Evolutionary conservation across 2,888 invertebrate genomes (phyloP), one percentile per base, ranked within the genome.

Genomic region (Ceratothoa steindachneri): DNA sequence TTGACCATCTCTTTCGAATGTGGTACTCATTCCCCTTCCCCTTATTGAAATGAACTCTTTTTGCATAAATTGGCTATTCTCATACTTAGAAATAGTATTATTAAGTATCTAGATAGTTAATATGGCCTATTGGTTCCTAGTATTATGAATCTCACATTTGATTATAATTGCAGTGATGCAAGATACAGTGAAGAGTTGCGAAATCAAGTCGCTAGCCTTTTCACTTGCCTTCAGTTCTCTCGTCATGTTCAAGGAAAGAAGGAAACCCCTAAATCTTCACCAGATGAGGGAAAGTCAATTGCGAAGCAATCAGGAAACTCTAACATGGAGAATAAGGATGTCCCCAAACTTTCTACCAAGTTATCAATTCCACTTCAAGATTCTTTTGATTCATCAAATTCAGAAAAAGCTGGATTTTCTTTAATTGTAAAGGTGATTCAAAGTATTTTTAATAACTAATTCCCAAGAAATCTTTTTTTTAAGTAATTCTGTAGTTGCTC

Each of bases 181-280:
- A 60, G 60, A 1, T 73, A 77, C 71, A 75, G 80, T 15, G 72
- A 80, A n/a, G 77, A 78, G 19, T 30, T 80, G 52, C 65, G 74
- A 30, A 76, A 71, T 53, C 53, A 74, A 30, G 75, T 80, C 28
- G 80, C 80, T 29, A 75, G 77, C 12, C 74, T 79, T 22, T 80
- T 80, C 41, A 80, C 80, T 9, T 77, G 80, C 67, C 73, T 80
- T 1, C 77, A 80, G 64, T 80, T 79, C 67, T 77, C 77, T 30
- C 68, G 72, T 30, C 75, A 80, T 66, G 51, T 65, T 31, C 70
- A 70, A 29, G 27, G 51, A 4, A 60, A 24, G 12, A 60, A 60
- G 24, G 60, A 60, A 24, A 60, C n/a, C 12, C 55, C 65, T 19
- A 73, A 69, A 28, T 12, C 73, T 51, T 22, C 22, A 9, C 30